Evolutionary conservation across 2,888 invertebrate species (phyloP).

Genomic region (Leucoptera coffeella): DNA sequence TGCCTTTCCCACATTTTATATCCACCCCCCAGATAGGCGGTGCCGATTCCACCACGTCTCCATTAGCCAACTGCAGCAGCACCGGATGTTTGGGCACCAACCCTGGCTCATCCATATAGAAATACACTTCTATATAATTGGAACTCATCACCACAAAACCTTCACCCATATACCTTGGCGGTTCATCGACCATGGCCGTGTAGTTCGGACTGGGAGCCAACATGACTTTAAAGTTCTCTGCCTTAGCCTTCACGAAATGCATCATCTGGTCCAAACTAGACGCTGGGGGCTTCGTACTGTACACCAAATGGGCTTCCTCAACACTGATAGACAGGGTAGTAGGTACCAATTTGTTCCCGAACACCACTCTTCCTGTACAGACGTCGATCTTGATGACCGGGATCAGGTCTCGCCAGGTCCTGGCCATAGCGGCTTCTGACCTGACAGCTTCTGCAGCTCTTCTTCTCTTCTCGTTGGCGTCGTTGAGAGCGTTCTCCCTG

Average conservation of each 20-base stretch:
- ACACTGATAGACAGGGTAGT: constrained; percentile 88
- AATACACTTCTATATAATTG: constrained; percentile 90
- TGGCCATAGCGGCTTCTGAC: constrained; percentile 77
- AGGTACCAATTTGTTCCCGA: constrained; percentile 91
- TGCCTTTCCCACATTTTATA: constrained; percentile 91
- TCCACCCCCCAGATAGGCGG: constrained; percentile 95
- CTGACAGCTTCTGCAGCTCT: constrained; percentile 46
- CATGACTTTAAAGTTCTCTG: constrained; percentile 92
- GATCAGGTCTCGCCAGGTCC: constrained; percentile 92
- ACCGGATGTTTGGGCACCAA: constrained; percentile 89
- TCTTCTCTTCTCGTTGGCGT: constrained; percentile 55
- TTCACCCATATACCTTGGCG: constrained; percentile 94
- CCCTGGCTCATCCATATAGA: constrained; percentile 96
- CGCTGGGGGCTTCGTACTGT: constrained; percentile 92
- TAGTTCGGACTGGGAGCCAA: constrained; percentile 95
- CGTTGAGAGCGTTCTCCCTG: constrained; percentile 55
- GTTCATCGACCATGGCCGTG: constrained; percentile 87
- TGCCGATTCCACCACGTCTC: constrained; percentile 87
- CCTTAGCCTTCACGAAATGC: constrained; percentile 92
- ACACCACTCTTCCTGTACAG: constrained; percentile 84
- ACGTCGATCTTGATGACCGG: constrained; percentile 95
- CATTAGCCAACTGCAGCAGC: constrained; percentile 82
- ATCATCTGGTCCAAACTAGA: constrained; percentile 90
- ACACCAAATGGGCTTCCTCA: constrained; percentile 91
- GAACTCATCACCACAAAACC: constrained; percentile 96